Evolutionary conservation across 2,888 invertebrate species (phyloP), one percentile per base, ranked within the genome.

Genomic region (Byasa hedistus): DNA sequence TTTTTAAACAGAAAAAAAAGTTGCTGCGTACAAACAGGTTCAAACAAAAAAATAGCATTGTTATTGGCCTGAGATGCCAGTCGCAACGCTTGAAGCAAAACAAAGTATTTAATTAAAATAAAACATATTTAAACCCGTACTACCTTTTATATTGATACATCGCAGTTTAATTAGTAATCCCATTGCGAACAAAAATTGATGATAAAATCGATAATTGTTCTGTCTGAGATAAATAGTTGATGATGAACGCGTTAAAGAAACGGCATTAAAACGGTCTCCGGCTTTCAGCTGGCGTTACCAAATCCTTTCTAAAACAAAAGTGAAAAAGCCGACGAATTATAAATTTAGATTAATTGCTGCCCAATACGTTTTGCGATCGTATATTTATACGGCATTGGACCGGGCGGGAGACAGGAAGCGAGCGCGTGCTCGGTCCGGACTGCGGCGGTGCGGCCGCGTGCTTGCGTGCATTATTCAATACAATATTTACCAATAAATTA

Each of bases 401-500:
- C 15, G 19, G 54, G 59, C 4, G 59, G 39, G 57, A 7, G 73
- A 74, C 86, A 85, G 87, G 86, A 87, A 85, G 81, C 66, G 72
- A 71, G 80, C 89, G 89, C 90, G 90, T 87, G 89, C 87, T 84
- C 76, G 59, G 69, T 68, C 69, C n/a, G n/a, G n/a, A n/a, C n/a
- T n/a, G n/a, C 73, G 70, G 70, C 51, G 32, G n/a, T 21, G 24
- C 52, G 56, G 56, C 71, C 68, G 76, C 77, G 79, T 78, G 79
- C 76, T 79, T 71, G 73, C 79, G 82, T 85, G 82, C 86, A 86
- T 87, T 88, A 87, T 86, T 88, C 88, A 87, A 84, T 84, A 82
- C 83, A 82, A 79, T 84, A 86, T 85, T 73, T 85, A 84, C 85
- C 90, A 87, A 88, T 90, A 91, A 91, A 91, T 91, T 87, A 87